These are phyloP conservation scores for Forficula auricularia DNA, from an alignment of 1,140 invertebrate species.

Conservation along the genomic window DNA sequence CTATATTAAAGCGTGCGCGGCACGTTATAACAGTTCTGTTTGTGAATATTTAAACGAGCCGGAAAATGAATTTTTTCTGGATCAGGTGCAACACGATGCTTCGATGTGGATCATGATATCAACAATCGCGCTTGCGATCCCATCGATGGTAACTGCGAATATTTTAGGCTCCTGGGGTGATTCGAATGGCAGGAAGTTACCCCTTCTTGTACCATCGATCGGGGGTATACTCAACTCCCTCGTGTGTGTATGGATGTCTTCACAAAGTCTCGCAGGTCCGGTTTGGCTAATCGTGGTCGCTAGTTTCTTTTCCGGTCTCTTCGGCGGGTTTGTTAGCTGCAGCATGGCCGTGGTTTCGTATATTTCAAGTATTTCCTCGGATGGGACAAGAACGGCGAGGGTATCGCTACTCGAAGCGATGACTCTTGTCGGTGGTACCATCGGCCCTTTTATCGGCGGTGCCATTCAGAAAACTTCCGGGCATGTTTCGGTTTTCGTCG, in stretches of 20 bases:
- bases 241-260: constrained; percentile 24
- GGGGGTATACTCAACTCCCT: constrained; percentile 23
- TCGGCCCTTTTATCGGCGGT: constrained; percentile 27
- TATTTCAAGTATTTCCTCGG: constrained; percentile 23
- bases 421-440: constrained; percentile 27
- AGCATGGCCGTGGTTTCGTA: constrained; percentile 30
- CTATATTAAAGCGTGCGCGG: constrained; percentile 26
- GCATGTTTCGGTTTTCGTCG: constrained; percentile 20
- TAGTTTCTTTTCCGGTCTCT: constrained; percentile 24
- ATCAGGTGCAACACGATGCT: constrained; percentile 22
- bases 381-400: constrained; percentile 22
- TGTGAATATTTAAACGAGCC: constrained; percentile 20
- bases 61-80: constrained; percentile 16
- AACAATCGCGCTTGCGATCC: constrained; percentile 25
- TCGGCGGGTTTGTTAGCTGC: constrained; percentile 27
- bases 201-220: constrained; percentile 28
- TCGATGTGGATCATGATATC: constrained; percentile 26
- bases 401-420: constrained; percentile 31
- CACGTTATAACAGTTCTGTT: constrained; percentile 10
- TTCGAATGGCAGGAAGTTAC: constrained; percentile 25
- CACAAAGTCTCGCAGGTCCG: constrained; percentile 20
- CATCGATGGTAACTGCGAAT: constrained; percentile 24
- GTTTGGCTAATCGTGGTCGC: constrained; percentile 23
- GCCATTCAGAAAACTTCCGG: constrained; percentile 23
- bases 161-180: constrained; percentile 28